Base-by-base conservation (phyloP, 2,797 vertebrate species). In the Darevskia mixta region DNA sequence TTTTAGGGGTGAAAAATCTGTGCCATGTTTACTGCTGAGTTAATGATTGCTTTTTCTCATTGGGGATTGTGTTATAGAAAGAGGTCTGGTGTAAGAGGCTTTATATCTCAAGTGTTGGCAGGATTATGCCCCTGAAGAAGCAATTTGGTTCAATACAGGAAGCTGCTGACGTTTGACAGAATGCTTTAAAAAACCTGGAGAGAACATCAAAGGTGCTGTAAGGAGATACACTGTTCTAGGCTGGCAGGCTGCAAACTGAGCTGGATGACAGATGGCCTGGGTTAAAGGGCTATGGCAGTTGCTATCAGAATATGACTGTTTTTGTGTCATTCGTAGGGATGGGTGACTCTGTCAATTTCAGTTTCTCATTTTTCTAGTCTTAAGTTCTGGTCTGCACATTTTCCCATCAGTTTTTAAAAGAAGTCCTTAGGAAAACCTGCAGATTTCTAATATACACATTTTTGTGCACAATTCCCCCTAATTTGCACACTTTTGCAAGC, bases 1-100 rank as follows among this genome's bases (percentile, higher is more conserved):
- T 23, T 69, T 85, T 71, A 82, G 45, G 49, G 38, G 8, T 82
- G 82, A 90, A 87, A 61, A 67, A 85, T 81, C 27, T 75, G 27
- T 87, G 71, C 35, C 69, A 82, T n/a, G 72, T 85, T 86, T 87
- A 78, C 55, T 27, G 38, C 23, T 43, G 55, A 87, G 45, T n/a
- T 79, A 72, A 58, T 83, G 76, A 75, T 61, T 81, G 15, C 13
- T 82, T 66, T 77, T 85, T 38, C 64, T 82, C n/a, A 71, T 29
- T 85, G 32, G 32, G 8, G 11, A n/a, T 45, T 85, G 25, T 85
- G 41, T 25, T 85, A 69, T 49, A 29, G 25, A 77, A 69, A 81
- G 15, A 85, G 81, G 61, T 73, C n/a, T 76, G 35, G 61, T 76
- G 18, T 81, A 64, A 86, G 58, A 38, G 27, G 35, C 55, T 85